Evolutionary conservation across 2,888 invertebrate species (phyloP).

Genomic region (Orchestes rusci): DNA sequence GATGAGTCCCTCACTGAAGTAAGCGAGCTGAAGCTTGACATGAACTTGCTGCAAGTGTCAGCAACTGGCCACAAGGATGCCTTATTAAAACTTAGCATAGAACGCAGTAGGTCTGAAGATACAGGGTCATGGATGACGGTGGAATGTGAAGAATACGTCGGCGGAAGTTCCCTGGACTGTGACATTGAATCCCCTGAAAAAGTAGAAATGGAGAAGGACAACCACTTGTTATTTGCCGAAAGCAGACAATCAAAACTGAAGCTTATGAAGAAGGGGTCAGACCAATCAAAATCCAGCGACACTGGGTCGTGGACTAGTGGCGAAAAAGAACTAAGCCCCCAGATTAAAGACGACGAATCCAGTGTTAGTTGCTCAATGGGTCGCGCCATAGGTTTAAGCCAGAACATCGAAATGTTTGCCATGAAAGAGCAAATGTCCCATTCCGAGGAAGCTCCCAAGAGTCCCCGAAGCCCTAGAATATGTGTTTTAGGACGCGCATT

Average conservation of each 20-base stretch:
- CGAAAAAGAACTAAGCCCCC: conserved; percentile 62
- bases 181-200: conserved; percentile 40
- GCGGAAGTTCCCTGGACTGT: conserved; percentile 55
- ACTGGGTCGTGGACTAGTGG: conserved; percentile 71
- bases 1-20: conserved; percentile 64
- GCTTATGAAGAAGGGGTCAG: conserved; percentile 59
- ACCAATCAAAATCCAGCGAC: conserved; percentile 72
- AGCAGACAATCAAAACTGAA: conserved; percentile 47
- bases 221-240: conserved; percentile 43
- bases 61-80: conserved; percentile 45
- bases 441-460: conserved; percentile 36
- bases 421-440: conserved; percentile 52
- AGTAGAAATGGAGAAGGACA: conserved; percentile 25
- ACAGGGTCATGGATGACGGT: conserved; percentile 62
- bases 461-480: conserved; percentile 41
- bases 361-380: conserved; percentile 75
- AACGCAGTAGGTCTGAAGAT: conserved; percentile 58
- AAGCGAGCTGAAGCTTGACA: conserved; percentile 51
- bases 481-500: conserved; percentile 43
- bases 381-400: conserved; percentile 69
- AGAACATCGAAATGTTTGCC: conserved; percentile 60
- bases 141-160: conserved; percentile 61
- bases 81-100: conserved; percentile 43
- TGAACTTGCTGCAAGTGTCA: conserved; percentile 46
- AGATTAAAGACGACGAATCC: conserved; percentile 61